These are phyloP conservation scores for Circaetus gallicus DNA, from an alignment of 2,113 vertebrate species.

Conservation along the genomic window DNA sequence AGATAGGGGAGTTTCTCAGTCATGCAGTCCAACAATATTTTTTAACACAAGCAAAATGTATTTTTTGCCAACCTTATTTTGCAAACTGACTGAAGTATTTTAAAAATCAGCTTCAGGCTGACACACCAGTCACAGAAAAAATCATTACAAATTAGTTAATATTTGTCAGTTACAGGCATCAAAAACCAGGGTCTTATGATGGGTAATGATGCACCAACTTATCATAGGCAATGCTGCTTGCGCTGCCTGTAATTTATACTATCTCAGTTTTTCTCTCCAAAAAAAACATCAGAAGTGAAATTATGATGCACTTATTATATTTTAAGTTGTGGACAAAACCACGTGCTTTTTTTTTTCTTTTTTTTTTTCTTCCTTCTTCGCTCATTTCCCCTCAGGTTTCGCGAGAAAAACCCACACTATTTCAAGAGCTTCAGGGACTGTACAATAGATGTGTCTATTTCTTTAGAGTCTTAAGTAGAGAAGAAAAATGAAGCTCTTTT, in stretches of 20 bases:
- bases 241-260: not conserved
- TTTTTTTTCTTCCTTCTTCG: not conserved
- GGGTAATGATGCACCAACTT: not conserved
- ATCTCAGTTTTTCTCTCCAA: not conserved
- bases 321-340: not conserved
- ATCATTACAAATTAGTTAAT: not conserved
- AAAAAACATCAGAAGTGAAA: not conserved
- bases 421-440: not conserved
- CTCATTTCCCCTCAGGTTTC: not conserved
- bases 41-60: not conserved
- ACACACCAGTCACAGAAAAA: not conserved
- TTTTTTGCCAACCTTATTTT: not conserved
- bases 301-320: not conserved
- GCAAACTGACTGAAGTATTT: not conserved
- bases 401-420: not conserved
- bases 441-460: not conserved
- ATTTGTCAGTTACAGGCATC: not conserved
- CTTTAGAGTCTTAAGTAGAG: not conserved
- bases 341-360: not conserved
- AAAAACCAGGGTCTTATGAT: not conserved
- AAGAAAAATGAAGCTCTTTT: not conserved
- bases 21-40: not conserved
- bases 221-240: not conserved
- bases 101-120: not conserved
- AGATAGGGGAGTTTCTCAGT: not conserved